Evolutionary conservation across 2,113 vertebrate genomes (phyloP), one percentile per base, ranked within the genome.

Genomic region (Mesembrinibis cayennensis): DNA sequence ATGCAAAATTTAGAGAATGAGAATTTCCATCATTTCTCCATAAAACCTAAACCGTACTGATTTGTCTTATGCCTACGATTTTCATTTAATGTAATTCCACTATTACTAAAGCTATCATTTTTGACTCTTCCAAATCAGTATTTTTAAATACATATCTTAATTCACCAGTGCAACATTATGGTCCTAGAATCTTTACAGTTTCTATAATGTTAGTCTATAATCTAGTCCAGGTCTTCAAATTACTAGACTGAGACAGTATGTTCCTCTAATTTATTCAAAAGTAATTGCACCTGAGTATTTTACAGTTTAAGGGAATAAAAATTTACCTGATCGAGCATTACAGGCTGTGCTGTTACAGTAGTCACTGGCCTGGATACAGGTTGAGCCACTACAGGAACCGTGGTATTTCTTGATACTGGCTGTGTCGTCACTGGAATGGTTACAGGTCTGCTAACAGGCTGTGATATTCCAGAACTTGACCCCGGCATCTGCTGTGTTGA

Each of bases 301-400:
- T 22, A 91, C 1, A 6, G 25, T 61, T 81, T 38, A 89, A 95
- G 65, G 59, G n/a, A 89, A 66, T 30, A 40, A 97, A 67, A 30
- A 45, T 50, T 93, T 98, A 99, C 98, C 98, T 99, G 98, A 87
- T 97, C 98, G 81, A 99, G 96, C 50, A 98, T 98, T 34, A 98
- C 96, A 62, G 98, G 97, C 59, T 99, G 98, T 36, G 97, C 97
- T 72, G 98, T 94, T 71, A 98, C 82, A 74, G 97, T 94, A 74
- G 98, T 96, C 94, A 98, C 84, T 85, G 93, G 93, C 90, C 97
- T 96, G 58, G 96, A 61, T 32, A 97, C 36, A 72, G 97, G 81
- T 26, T 97, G 98, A 84, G 94, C 72, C 88, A 98, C 83, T 38
- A 97, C 96, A 91, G 97, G 97, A 71, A 97, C 42, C 2, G 92